These are phyloP conservation scores for Gasterosteus aculeatus DNA, from an alignment of 2,113 vertebrate genomes.

Conservation along the genomic window DNA sequence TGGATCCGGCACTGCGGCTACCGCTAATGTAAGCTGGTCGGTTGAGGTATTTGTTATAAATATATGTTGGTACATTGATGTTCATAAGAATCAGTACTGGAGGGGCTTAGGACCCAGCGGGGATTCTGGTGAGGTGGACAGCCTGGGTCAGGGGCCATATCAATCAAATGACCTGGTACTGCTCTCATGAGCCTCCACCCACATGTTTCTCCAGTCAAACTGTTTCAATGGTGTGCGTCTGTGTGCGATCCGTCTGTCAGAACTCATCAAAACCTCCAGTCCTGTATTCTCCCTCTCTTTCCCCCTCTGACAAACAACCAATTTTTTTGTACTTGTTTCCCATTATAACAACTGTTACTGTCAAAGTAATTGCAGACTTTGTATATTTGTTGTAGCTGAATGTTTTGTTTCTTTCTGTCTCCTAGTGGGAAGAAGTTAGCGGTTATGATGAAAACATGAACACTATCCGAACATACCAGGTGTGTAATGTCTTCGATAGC, in stretches of 20 bases:
- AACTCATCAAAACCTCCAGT: background rate
- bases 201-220: too few relatives aligned
- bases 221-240: background rate
- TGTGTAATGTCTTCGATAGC: slow-evolving; percentile 94
- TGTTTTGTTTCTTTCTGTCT: slow-evolving; percentile 30
- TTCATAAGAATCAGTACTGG: too few relatives aligned
- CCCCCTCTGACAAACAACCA: background rate
- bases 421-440: slow-evolving; percentile 97
- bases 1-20: too few relatives aligned
- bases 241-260: background rate
- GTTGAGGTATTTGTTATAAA: too few relatives aligned
- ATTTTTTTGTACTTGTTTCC: background rate
- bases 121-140: too few relatives aligned
- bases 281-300: background rate
- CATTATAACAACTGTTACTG: background rate
- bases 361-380: slow-evolving; percentile 8
- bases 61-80: too few relatives aligned
- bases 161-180: too few relatives aligned
- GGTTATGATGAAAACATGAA: slow-evolving; percentile 98
- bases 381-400: background rate
- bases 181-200: too few relatives aligned
- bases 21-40: too few relatives aligned
- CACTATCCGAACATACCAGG: slow-evolving; percentile 97
- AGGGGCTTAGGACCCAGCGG: too few relatives aligned
- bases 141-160: too few relatives aligned